Percentiles rank a stretch among this genome's conserved stretches.
Evolutionary conservation across 2,113 vertebrate genomes (phyloP).

Genomic region (Notechis scutatus): DNA sequence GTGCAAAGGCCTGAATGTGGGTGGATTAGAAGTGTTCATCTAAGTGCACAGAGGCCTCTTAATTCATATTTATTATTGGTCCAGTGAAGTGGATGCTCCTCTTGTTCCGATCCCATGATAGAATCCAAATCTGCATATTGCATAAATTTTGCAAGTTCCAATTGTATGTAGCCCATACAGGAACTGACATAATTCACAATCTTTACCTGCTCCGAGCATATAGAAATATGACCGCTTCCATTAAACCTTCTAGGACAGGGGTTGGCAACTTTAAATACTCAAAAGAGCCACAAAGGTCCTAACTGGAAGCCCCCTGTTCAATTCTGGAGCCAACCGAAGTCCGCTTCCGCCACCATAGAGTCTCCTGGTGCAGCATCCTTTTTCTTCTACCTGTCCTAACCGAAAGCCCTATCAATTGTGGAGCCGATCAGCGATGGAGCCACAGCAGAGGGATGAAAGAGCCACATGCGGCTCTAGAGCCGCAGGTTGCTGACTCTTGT

Average conservation of each 20-base stretch:
- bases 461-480: too few relatives aligned
- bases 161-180: not conserved
- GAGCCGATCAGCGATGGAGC: too few relatives aligned
- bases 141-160: not conserved
- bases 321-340: too few relatives aligned
- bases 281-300: too few relatives aligned
- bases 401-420: too few relatives aligned
- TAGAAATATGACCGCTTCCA: not conserved
- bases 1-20: not conserved
- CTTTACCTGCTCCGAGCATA: not conserved
- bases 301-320: too few relatives aligned
- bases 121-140: not conserved
- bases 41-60: not conserved
- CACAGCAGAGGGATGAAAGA: too few relatives aligned
- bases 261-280: too few relatives aligned
- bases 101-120: rapidly evolving
- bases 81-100: not conserved
- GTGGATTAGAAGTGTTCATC: not conserved
- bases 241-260: not conserved
- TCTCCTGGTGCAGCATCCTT: too few relatives aligned
- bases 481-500: too few relatives aligned
- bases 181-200: not conserved
- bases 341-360: too few relatives aligned
- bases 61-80: not conserved
- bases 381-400: too few relatives aligned